Evolutionary conservation across 2,888 invertebrate genomes (phyloP).

Genomic region (Heteromyza rotundicornis): DNA sequence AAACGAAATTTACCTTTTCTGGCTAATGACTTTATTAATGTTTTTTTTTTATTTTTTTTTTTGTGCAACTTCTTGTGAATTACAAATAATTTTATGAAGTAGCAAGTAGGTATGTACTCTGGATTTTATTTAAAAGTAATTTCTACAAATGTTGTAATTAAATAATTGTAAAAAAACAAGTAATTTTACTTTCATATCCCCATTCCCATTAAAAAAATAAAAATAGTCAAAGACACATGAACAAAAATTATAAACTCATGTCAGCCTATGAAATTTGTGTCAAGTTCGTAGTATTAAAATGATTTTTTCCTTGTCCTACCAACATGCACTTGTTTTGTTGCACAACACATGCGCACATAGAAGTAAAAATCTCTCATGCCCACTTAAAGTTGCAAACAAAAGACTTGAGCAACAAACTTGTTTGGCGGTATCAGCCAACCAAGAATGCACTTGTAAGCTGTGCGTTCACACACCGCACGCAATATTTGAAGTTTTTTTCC

Average conservation of each 20-base stretch:
- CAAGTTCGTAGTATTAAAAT: constrained; percentile 15
- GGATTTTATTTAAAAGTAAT: no score
- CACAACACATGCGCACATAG: neutral
- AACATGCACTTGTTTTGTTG: neutral
- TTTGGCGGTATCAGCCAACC: neutral
- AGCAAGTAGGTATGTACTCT: no score
- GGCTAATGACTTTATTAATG: neutral
- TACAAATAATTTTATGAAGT: no score
- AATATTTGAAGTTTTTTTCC: neutral
- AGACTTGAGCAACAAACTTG: neutral
- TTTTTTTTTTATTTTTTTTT: neutral
- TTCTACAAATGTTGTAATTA: no score
- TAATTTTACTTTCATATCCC: no score
- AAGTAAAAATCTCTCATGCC: no score
- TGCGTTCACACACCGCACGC: neutral
- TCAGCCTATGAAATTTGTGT: no score
- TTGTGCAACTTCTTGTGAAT: no score
- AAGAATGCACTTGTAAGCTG: neutral
- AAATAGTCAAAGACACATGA: no score
- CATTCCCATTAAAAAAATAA: no score
- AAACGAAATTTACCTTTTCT: neutral
- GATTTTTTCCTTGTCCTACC: neutral
- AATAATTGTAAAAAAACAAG: no score
- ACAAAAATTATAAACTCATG: no score
- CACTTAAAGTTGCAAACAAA: neutral